Conservation (phyloP, 2,113 vertebrate genomes). For the Phalacrocorax brasilianus region DNA sequence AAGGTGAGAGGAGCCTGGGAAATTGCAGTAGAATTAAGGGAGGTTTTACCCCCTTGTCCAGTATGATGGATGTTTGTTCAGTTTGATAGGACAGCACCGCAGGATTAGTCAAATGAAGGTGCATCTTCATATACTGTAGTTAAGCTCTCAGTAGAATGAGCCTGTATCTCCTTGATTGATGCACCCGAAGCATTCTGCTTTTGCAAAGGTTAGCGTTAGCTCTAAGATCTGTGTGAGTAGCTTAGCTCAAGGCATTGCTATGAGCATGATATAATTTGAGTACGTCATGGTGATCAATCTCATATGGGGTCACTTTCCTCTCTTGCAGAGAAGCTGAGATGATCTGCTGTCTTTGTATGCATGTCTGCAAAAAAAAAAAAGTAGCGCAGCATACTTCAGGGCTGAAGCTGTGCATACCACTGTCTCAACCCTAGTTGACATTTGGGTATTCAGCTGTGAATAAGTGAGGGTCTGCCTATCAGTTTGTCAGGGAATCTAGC, state of each 20-base stretch:
- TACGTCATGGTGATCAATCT: neutral
- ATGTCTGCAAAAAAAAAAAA: neutral
- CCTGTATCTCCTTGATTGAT: neutral
- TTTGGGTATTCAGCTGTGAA: conserved; percentile 10
- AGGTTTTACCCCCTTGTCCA: neutral
- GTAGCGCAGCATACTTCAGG: neutral
- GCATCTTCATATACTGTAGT: neutral
- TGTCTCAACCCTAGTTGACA: neutral
- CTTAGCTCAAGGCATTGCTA: neutral
- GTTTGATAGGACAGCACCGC: neutral
- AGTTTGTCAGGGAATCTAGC: conserved; percentile 23
- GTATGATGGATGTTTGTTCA: neutral
- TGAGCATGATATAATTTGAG: neutral
- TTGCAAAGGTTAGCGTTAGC: neutral
- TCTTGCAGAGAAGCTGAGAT: neutral
- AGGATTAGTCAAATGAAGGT: neutral
- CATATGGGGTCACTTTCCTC: neutral
- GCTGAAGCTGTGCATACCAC: neutral
- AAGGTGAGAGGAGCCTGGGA: neutral
- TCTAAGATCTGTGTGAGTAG: rapidly evolving
- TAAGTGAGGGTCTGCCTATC: neutral
- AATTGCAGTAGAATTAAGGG: neutral
- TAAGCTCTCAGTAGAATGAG: neutral
- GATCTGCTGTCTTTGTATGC: neutral
- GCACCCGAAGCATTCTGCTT: neutral